phyloP scores from a whole-genome alignment of 2,888 invertebrate species.

The Rhagophthalmus giganteus region DNA sequence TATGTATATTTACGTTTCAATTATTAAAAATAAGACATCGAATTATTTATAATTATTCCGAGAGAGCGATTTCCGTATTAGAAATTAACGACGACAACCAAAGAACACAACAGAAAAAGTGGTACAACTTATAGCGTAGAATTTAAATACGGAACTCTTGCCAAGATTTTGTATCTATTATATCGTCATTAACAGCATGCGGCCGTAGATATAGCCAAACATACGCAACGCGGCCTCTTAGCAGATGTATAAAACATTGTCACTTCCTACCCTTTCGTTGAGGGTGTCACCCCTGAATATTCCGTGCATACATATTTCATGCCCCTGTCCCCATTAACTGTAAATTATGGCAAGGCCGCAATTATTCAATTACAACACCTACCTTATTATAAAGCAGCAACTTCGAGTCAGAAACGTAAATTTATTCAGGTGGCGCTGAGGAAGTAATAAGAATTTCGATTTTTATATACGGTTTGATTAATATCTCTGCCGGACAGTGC shows the following conservation, averaged over 20 bases:
- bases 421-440: slow-evolving; percentile 10
- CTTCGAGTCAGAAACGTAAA: slow-evolving; percentile 7
- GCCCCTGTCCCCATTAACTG: slow-evolving; percentile 46
- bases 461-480: slow-evolving; percentile 14
- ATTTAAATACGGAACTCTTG: slow-evolving; percentile 15
- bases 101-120: background rate
- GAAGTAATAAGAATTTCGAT: slow-evolving; percentile 13
- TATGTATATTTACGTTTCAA: slow-evolving; percentile 20
- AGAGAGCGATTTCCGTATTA: no score
- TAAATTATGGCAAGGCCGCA: slow-evolving; percentile 50
- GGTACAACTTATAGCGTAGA: slow-evolving; percentile 2
- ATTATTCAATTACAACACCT: slow-evolving; percentile 50
- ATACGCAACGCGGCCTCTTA: slow-evolving; percentile 31
- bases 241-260: slow-evolving; percentile 53
- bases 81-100: background rate
- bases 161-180: slow-evolving; percentile 15
- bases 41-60: no score
- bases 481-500: slow-evolving; percentile 12
- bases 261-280: slow-evolving; percentile 49
- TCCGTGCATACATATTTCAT: slow-evolving; percentile 49
- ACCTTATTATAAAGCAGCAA: slow-evolving; percentile 31
- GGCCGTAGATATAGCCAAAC: slow-evolving; percentile 18
- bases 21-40: slow-evolving; percentile 17
- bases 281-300: slow-evolving; percentile 47
- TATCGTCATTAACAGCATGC: slow-evolving; percentile 27